phyloP scores from a whole-genome alignment of 1,140 invertebrate genomes.

The Spodoptera litura region DNA sequence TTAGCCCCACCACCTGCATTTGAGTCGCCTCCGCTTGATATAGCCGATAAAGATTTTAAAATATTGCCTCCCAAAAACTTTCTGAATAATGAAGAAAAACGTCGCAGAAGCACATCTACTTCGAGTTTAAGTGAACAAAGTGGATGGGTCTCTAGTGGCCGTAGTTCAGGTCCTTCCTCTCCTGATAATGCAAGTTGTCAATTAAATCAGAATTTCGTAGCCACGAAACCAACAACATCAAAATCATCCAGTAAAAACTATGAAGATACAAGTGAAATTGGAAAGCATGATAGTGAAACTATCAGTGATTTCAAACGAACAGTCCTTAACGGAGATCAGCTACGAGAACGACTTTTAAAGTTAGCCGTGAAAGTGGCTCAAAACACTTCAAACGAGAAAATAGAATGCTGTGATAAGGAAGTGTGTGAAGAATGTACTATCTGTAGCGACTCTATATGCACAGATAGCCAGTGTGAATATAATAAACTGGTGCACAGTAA shows the following conservation, averaged over 20 bases:
- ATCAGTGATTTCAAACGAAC: constrained; percentile 83
- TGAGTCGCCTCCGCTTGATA: constrained; percentile 84
- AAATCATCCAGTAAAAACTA: constrained; percentile 68
- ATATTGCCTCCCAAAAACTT: constrained; percentile 84
- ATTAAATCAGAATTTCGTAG: constrained; percentile 79
- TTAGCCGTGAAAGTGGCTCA: constrained; percentile 85
- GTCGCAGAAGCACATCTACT: constrained; percentile 87
- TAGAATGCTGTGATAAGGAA: constrained; percentile 85
- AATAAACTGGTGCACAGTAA: constrained; percentile 82
- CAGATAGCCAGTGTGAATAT: constrained; percentile 83
- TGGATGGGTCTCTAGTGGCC: constrained; percentile 91
- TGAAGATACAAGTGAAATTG: constrained; percentile 59
- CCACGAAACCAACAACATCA: constrained; percentile 56
- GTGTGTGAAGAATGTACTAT: constrained; percentile 83
- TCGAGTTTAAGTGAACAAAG: constrained; percentile 92
- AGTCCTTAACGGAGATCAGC: constrained; percentile 87
- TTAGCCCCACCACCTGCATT: constrained; percentile 87
- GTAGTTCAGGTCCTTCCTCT: constrained; percentile 87
- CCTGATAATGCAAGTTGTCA: constrained; percentile 85
- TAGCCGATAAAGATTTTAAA: constrained; percentile 84
- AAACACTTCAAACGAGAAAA: constrained; percentile 79
- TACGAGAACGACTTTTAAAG: constrained; percentile 87
- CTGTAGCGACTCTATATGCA: constrained; percentile 83
- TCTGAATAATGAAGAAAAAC: constrained; percentile 80
- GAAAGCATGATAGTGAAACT: constrained; percentile 72